These are phyloP conservation scores for Cuculus canorus DNA, from an alignment of 2,797 vertebrate species.

Conservation along the genomic window DNA sequence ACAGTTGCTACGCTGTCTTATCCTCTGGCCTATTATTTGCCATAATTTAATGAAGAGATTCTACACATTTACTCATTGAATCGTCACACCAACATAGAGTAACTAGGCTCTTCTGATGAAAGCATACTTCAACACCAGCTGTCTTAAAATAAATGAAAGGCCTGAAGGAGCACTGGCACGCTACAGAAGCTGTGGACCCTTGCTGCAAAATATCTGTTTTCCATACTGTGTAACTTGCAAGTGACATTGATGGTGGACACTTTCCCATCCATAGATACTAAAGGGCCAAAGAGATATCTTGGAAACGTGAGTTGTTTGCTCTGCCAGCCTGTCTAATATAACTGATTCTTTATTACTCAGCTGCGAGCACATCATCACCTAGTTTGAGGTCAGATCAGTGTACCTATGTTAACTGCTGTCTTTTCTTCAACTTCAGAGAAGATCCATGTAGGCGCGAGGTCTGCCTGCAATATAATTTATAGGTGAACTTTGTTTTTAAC, in stretches of 20 bases:
- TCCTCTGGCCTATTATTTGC: background rate
- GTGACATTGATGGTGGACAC: background rate
- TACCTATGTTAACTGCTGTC: background rate
- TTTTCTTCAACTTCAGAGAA: background rate
- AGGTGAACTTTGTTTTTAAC: background rate
- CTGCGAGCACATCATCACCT: background rate
- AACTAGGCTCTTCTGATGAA: background rate
- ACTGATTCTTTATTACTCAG: background rate
- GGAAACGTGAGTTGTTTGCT: background rate
- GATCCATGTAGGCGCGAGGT: background rate
- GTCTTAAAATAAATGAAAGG: background rate
- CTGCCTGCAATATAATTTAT: background rate
- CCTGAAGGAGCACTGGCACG: background rate
- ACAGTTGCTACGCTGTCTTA: background rate
- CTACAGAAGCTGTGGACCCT: background rate
- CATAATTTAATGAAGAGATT: conserved; percentile 39
- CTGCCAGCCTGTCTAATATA: background rate
- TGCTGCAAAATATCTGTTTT: background rate
- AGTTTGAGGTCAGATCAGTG: background rate
- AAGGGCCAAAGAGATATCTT: background rate
- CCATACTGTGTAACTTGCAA: background rate
- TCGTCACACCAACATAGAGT: background rate
- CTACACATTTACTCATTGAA: background rate
- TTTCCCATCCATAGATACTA: background rate
- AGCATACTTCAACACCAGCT: background rate